phyloP scores from a whole-genome alignment of 2,797 vertebrate species.

The Hephaestus fuliginosus region DNA sequence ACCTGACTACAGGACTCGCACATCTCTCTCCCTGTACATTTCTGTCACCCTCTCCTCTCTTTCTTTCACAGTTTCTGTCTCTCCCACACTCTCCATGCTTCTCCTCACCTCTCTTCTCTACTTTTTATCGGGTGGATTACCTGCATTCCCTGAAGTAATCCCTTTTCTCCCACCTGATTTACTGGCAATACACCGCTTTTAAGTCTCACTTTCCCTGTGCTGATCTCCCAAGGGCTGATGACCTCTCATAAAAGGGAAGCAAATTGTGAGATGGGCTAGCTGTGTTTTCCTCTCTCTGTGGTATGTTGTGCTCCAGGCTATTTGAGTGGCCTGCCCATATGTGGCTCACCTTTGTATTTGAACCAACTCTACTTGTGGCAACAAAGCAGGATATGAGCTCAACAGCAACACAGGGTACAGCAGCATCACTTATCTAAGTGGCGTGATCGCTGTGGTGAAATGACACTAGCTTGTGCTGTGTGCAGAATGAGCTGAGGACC shows the following conservation, averaged over 20 bases:
- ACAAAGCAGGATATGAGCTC: slow-evolving; percentile 36
- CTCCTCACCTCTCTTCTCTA: slow-evolving; percentile 23
- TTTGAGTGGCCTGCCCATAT: slow-evolving; percentile 51
- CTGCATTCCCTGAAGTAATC: slow-evolving; percentile 68
- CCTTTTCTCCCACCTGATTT: slow-evolving; percentile 72
- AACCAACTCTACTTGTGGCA: slow-evolving; percentile 38
- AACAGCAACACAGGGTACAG: slow-evolving; percentile 14
- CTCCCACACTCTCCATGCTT: slow-evolving; percentile 23
- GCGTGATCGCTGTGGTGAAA: slow-evolving; percentile 9
- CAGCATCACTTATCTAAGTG: slow-evolving; percentile 33
- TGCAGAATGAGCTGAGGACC: not conserved
- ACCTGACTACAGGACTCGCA: slow-evolving; percentile 29
- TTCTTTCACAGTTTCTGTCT: slow-evolving; percentile 36
- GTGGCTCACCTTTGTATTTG: slow-evolving; percentile 61
- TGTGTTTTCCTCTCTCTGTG: slow-evolving; percentile 62
- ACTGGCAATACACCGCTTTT: slow-evolving; percentile 62
- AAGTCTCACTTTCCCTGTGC: slow-evolving; percentile 63
- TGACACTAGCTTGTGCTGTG: slow-evolving; percentile 5
- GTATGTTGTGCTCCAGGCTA: slow-evolving; percentile 57
- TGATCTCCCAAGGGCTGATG: slow-evolving; percentile 68
- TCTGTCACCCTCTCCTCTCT: slow-evolving; percentile 8
- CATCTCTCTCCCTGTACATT: not conserved
- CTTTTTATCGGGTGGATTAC: slow-evolving; percentile 66
- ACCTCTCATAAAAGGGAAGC: slow-evolving; percentile 70
- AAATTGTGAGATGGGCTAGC: slow-evolving; percentile 47